These are phyloP conservation scores for Drosophila paulistorum DNA, from an alignment of 1,140 invertebrate genomes.

Conservation along the genomic window DNA sequence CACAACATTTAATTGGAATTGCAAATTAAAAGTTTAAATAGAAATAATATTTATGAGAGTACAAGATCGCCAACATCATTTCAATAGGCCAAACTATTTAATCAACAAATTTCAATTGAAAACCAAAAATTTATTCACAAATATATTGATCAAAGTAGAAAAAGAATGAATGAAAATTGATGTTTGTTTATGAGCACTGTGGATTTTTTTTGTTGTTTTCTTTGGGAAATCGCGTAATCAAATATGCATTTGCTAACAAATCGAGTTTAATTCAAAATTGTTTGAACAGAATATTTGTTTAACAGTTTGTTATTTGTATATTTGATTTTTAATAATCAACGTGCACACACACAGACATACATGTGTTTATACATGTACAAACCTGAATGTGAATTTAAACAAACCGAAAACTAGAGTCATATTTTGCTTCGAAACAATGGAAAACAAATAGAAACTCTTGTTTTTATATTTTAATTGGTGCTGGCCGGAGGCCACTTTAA, in stretches of 20 bases:
- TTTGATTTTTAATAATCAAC: not conserved
- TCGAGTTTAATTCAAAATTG: not conserved
- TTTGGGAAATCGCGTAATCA: not conserved
- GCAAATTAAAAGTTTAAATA: not conserved
- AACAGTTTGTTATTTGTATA: not conserved
- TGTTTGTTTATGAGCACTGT: not conserved
- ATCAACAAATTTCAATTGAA: no score
- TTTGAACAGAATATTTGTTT: not conserved
- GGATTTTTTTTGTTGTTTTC: no score
- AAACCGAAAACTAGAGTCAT: constrained; percentile 2
- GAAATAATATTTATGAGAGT: not conserved
- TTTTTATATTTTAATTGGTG: constrained; percentile 25
- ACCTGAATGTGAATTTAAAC: not conserved
- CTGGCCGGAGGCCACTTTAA: constrained; percentile 40
- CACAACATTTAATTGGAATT: no score
- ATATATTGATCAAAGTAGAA: no score
- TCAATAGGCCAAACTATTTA: no score
- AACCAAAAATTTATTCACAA: not conserved
- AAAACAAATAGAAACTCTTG: constrained; percentile 39
- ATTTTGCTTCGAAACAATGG: constrained; percentile 25
- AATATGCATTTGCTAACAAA: not conserved
- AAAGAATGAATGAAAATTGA: not conserved
- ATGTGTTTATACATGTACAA: no score
- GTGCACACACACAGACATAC: not conserved
- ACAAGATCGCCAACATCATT: no score